phyloP scores from a whole-genome alignment of 2,888 invertebrate species.

The Polyploca ridens region DNA sequence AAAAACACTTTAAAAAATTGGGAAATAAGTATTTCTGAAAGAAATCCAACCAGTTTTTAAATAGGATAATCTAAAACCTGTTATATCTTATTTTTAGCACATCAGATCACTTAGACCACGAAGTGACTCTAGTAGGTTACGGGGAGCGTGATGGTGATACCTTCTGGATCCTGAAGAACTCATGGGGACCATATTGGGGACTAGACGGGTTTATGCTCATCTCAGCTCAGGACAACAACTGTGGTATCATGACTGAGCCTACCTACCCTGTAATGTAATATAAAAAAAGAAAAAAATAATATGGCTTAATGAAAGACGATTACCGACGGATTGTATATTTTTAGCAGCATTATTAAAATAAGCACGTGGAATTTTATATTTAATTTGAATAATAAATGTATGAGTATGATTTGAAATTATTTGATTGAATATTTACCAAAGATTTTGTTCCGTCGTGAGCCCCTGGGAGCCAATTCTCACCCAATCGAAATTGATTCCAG shows the following conservation, averaged over 20 bases:
- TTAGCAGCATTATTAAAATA: slow-evolving; percentile 28
- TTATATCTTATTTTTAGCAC: slow-evolving; percentile 73
- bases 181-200: slow-evolving; percentile 97
- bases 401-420: background rate
- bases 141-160: slow-evolving; percentile 90
- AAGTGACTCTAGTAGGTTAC: slow-evolving; percentile 95
- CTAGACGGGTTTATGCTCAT: slow-evolving; percentile 96
- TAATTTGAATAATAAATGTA: slow-evolving; percentile 4
- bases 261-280: slow-evolving; percentile 89
- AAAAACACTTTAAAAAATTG: too few relatives aligned
- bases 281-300: slow-evolving; percentile 8
- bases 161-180: slow-evolving; percentile 98
- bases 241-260: slow-evolving; percentile 93
- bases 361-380: slow-evolving; percentile 41
- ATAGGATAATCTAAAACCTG: background rate
- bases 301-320: slow-evolving; percentile 19
- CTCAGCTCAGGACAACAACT: slow-evolving; percentile 93
- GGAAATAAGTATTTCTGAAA: too few relatives aligned
- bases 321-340: slow-evolving; percentile 15
- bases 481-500: too few relatives aligned
- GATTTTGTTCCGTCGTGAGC: too few relatives aligned
- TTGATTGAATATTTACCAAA: too few relatives aligned
- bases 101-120: slow-evolving; percentile 90
- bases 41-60: too few relatives aligned
- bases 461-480: too few relatives aligned